Evolutionary conservation across 2,113 vertebrate species (phyloP).

Genomic region (Delphinus delphis): DNA sequence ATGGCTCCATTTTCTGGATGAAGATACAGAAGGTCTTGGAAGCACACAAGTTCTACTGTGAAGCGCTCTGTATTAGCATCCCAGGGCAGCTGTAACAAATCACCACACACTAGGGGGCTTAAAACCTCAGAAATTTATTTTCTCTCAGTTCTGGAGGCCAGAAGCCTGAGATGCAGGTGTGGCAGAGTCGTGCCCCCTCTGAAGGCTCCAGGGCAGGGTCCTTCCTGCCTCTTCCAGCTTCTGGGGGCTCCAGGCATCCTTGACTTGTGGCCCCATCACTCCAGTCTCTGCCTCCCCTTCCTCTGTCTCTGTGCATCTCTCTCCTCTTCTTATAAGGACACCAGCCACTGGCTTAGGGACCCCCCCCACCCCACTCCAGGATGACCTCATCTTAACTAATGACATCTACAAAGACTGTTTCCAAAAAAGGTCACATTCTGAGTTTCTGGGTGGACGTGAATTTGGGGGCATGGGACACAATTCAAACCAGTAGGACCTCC

Average conservation of each 20-base stretch:
- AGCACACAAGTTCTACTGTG: not conserved
- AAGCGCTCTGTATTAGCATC: not conserved
- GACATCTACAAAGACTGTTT: not conserved
- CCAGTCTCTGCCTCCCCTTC: not conserved
- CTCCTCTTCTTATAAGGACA: not conserved
- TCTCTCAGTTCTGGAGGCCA: not conserved
- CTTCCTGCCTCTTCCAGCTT: not conserved
- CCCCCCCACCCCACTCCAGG: not conserved
- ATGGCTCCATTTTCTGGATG: not conserved
- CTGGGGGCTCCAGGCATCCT: not conserved
- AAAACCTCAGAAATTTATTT: not conserved
- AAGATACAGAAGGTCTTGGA: not conserved
- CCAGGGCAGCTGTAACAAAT: not conserved
- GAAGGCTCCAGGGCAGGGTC: not conserved
- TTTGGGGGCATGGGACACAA: rapidly evolving
- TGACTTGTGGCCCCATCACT: not conserved
- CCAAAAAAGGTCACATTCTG: not conserved
- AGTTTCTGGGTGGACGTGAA: not conserved
- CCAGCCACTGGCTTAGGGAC: not conserved
- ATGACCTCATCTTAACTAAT: not conserved
- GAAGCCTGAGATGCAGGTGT: not conserved
- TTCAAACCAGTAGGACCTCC: not conserved
- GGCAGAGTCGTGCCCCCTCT: not conserved
- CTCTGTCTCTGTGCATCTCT: not conserved
- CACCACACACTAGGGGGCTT: not conserved